phyloP scores from a whole-genome alignment of 1,140 invertebrate species.

The Cephus cinctus region DNA sequence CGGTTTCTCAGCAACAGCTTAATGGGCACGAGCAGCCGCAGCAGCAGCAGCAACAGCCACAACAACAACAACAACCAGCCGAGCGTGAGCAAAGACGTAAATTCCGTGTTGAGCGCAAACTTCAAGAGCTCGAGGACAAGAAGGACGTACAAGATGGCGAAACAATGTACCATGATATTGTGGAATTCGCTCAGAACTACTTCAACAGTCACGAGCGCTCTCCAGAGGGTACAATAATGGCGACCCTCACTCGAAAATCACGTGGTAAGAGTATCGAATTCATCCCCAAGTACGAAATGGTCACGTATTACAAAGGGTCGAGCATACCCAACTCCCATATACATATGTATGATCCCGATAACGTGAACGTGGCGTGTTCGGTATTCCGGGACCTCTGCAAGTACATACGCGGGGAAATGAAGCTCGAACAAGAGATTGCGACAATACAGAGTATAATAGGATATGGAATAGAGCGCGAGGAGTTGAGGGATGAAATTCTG shows the following conservation, averaged over 20 bases:
- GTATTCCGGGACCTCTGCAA: constrained; percentile 89
- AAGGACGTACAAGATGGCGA: constrained; percentile 57
- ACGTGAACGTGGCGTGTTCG: constrained; percentile 84
- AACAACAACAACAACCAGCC: constrained; percentile 42
- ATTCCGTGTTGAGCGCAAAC: constrained; percentile 79
- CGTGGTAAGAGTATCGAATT: constrained; percentile 73
- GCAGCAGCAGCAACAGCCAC: constrained; percentile 18
- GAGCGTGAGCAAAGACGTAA: constrained; percentile 76
- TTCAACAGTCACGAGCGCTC: constrained; percentile 88
- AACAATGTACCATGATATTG: constrained; percentile 73
- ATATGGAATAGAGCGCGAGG: constrained; percentile 84
- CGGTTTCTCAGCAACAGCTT: constrained; percentile 1
- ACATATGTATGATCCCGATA: constrained; percentile 93
- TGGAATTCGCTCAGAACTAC: constrained; percentile 91
- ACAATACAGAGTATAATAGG: constrained; percentile 84
- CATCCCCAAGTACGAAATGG: constrained; percentile 90
- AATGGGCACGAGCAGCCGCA: constrained; percentile 20
- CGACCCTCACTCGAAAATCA: constrained; percentile 80
- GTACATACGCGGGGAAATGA: constrained; percentile 82
- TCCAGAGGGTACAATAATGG: constrained; percentile 84
- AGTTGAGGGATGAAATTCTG: constrained; percentile 85
- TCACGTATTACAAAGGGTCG: constrained; percentile 82
- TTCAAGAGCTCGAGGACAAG: constrained; percentile 73
- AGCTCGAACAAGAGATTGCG: constrained; percentile 75
- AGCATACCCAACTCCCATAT: constrained; percentile 92